Evolutionary conservation across 2,113 vertebrate species (phyloP).

Genomic region (Plestiodon gilberti): DNA sequence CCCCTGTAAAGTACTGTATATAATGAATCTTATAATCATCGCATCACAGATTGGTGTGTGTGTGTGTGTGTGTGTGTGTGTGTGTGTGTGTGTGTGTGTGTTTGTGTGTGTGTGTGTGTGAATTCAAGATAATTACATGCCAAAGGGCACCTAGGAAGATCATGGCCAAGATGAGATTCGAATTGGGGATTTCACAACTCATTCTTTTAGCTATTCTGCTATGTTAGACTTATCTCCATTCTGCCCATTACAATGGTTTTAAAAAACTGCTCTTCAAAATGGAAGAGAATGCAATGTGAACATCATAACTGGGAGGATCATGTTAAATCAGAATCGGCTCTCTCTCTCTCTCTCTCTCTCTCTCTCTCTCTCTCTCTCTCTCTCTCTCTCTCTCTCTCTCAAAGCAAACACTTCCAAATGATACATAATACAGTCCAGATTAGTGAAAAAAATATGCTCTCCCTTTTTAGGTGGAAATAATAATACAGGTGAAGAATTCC

Average conservation of each 20-base stretch:
- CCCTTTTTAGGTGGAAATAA: background rate
- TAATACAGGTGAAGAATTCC: background rate
- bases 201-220: background rate
- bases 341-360: too few species aligned
- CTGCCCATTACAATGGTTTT: background rate
- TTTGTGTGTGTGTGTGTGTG: too few species aligned
- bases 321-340: too few species aligned
- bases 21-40: background rate
- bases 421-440: accelerated
- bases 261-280: background rate
- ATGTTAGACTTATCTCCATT: background rate
- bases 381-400: background rate
- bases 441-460: too few species aligned
- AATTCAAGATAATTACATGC: too few species aligned
- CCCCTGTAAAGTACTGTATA: background rate
- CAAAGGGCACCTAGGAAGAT: background rate
- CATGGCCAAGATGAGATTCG: background rate
- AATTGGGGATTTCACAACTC: background rate
- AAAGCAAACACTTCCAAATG: background rate
- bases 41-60: background rate
- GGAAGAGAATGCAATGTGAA: too few species aligned
- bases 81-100: too few species aligned
- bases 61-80: too few species aligned
- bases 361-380: too few species aligned
- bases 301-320: too few species aligned